Base-by-base conservation (phyloP, 2,113 vertebrate genomes). In the Cygnus buccinator region DNA sequence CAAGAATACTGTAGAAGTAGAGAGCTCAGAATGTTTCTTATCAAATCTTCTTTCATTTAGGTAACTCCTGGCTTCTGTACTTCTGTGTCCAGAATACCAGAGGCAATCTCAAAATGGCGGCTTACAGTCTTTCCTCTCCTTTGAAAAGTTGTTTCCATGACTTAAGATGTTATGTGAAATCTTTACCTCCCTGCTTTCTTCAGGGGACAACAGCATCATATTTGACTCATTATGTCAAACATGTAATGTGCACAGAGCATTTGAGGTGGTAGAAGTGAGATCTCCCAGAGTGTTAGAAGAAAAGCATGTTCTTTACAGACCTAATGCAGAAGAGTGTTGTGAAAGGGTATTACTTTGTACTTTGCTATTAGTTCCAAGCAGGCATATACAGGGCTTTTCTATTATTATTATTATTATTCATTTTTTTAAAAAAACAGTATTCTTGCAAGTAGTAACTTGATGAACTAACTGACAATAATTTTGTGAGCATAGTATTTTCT, bases 131-230 rank as follows among this genome's bases (percentile, higher is more conserved):
- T 29, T 62, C 41, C 21, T 90, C 84, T 58, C 21, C 22, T 96
- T 74, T 48, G 62, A 79, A 55, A 94, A 75, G 14, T 29, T 52
- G 18, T 93, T 84, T 91, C 67, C 57, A 35, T 95, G 50, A 63
- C 48, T 94, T 85, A 89, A 89, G 76, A 52, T 67, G 9, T 91
- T 88, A 91, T 5, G 3, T 85, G 63, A 96, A 94, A 93, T 95
- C 44, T 89, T 68, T 87, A 91, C 25, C 67, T 95, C 95, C 35
- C 25, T 73, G 52, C 79, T 95, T 93, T 91, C 76, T 97, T 87
- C 75, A 92, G 89, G 59, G 37, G 44, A 84, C 59, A 86, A 84
- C 31, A 80, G 48, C 23, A 43, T 93, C 72, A 89, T 63, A 46
- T 85, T 62, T 96, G 73, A 93, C 55, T 96, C 59, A 46, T 90